These are phyloP conservation scores for Diachasma alloeum DNA, from an alignment of 1,140 invertebrate genomes.

Conservation along the genomic window DNA sequence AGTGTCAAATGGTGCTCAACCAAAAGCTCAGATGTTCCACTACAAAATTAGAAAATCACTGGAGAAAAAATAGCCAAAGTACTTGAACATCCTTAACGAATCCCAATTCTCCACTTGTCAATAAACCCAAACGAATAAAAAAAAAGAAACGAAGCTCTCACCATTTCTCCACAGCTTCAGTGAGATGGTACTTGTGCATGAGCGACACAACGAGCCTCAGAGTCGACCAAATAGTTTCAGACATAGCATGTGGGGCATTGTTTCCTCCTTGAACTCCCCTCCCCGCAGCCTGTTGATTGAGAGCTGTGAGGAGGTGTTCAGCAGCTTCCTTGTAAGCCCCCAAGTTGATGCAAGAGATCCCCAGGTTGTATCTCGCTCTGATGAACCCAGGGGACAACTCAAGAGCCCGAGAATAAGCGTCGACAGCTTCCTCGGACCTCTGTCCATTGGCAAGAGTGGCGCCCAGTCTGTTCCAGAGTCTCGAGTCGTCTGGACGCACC, in stretches of 20 bases:
- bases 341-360: constrained; percentile 97
- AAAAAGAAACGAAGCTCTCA: constrained; percentile 39
- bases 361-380: constrained; percentile 95
- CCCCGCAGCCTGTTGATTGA: constrained; percentile 91
- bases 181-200: constrained; percentile 83
- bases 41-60: no score
- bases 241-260: constrained; percentile 76
- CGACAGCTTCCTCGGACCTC: constrained; percentile 93
- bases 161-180: constrained; percentile 78
- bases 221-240: constrained; percentile 94
- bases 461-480: constrained; percentile 96
- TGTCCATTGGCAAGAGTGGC: constrained; percentile 97
- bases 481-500: constrained; percentile 85
- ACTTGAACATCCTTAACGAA: no score
- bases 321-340: constrained; percentile 92
- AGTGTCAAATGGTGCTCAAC: no score
- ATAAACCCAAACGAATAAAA: neutral
- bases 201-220: constrained; percentile 89
- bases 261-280: constrained; percentile 66
- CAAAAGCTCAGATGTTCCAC: no score
- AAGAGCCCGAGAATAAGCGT: constrained; percentile 93
- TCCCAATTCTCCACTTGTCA: constrained; percentile 11
- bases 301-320: constrained; percentile 91
- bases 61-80: no score
- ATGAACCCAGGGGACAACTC: constrained; percentile 95